Evolutionary conservation across 64 coral and sea anemone genomes (phyloP).

Genomic region (Astreopora myriophthalma): DNA sequence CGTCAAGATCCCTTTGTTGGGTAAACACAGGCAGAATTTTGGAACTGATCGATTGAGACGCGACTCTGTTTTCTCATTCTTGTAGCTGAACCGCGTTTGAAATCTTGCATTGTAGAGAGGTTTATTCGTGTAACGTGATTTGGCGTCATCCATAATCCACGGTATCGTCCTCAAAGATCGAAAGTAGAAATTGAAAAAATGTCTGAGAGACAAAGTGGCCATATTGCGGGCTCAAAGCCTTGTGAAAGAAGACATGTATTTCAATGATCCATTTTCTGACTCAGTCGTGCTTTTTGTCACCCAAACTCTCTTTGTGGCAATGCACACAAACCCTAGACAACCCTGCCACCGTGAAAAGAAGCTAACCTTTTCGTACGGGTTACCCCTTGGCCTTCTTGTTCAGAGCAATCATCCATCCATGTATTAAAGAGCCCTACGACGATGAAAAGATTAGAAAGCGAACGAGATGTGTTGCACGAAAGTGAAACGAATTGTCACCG

Average conservation of each 20-base stretch:
- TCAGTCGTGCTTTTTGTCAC: neutral
- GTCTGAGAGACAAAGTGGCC: neutral
- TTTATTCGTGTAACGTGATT: neutral
- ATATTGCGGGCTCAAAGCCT: constrained; percentile 46
- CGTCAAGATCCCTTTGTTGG: constrained; percentile 4
- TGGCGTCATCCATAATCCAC: neutral
- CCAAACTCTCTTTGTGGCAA: neutral
- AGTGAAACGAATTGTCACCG: neutral
- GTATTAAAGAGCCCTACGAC: constrained; percentile 24
- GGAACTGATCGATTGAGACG: neutral
- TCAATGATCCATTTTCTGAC: neutral
- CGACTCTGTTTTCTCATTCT: neutral
- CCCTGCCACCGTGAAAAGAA: neutral
- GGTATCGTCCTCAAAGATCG: neutral
- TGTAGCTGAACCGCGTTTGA: neutral
- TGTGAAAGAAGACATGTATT: neutral
- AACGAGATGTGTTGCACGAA: constrained; percentile 8
- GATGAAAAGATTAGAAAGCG: constrained; percentile 49
- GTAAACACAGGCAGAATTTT: neutral
- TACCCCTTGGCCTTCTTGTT: constrained; percentile 55
- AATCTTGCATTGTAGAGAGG: too few species aligned
- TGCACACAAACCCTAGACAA: neutral
- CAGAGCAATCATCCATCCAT: constrained; percentile 58
- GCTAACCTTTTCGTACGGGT: constrained; percentile 42
- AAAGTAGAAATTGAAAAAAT: neutral